phyloP scores from a whole-genome alignment of 2,797 vertebrate species.

The Phoebastria nigripes region DNA sequence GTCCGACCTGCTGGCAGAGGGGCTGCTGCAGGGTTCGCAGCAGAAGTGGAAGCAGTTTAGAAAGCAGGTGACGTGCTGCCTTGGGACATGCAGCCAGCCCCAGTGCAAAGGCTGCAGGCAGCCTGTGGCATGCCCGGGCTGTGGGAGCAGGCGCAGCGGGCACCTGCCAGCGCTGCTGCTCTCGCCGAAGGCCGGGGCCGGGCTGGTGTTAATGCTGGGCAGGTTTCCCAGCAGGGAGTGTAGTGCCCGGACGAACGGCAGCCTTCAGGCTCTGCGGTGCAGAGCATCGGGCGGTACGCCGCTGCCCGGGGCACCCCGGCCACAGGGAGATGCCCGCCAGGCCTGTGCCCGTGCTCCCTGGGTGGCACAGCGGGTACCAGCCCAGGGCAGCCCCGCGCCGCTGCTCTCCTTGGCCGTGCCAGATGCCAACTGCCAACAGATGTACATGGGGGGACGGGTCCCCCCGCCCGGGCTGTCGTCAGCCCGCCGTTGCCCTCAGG shows the following conservation, averaged over 20 bases:
- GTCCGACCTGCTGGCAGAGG: background rate
- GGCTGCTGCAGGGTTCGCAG: background rate
- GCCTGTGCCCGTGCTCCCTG: fast-evolving
- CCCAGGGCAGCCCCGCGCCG: fast-evolving
- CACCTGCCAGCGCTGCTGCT: fast-evolving
- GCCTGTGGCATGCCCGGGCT: background rate
- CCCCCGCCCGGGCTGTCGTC: background rate
- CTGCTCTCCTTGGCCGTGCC: background rate
- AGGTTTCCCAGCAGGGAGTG: background rate
- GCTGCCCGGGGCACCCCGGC: background rate
- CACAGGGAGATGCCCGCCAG: background rate
- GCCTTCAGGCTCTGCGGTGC: background rate
- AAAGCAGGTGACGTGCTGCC: background rate
- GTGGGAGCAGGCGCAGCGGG: background rate
- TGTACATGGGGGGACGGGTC: fast-evolving
- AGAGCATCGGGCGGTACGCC: background rate
- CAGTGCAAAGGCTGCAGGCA: background rate
- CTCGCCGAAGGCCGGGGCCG: fast-evolving
- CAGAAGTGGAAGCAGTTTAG: background rate
- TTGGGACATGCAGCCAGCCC: background rate
- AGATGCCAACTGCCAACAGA: background rate
- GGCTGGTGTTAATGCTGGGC: background rate
- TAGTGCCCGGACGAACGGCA: background rate
- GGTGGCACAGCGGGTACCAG: fast-evolving
- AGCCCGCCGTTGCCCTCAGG: fast-evolving